Percentiles rank a stretch among this genome's conserved stretches.
These are phyloP conservation scores for Gisinianus flammeolus DNA, from an alignment of 2,888 invertebrate species.

Conservation along the genomic window DNA sequence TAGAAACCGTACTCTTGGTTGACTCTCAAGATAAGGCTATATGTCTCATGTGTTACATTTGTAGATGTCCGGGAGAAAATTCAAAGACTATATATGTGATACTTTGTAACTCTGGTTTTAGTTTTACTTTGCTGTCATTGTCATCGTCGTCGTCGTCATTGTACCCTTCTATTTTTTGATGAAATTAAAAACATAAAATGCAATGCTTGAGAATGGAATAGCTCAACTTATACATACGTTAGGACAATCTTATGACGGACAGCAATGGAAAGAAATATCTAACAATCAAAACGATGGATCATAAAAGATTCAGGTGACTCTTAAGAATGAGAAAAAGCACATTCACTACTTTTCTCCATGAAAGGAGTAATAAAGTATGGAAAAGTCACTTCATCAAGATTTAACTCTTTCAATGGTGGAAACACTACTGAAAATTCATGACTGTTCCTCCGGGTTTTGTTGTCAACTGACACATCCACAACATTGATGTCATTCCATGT, in stretches of 20 bases:
- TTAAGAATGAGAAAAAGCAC: constrained; percentile 26
- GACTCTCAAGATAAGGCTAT: background rate
- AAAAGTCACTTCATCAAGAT: constrained; percentile 21
- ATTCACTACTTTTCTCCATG: background rate
- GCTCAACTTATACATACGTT: too few relatives aligned
- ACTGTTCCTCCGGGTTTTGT: background rate
- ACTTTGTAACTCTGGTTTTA: background rate
- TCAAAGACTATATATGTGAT: too few relatives aligned
- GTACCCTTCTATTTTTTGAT: background rate
- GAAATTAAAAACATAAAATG: constrained; percentile 14
- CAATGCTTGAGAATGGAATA: too few relatives aligned
- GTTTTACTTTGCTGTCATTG: too few relatives aligned
- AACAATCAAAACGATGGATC: constrained; percentile 36
- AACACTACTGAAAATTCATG: constrained; percentile 7
- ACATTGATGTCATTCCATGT: too few relatives aligned
- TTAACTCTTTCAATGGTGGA: constrained; percentile 5
- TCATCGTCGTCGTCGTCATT: background rate
- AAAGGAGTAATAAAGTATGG: constrained; percentile 3
- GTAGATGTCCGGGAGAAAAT: too few relatives aligned
- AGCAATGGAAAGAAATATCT: background rate
- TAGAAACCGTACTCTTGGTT: constrained; percentile 5
- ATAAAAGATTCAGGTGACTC: constrained; percentile 31
- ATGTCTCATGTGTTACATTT: too few relatives aligned
- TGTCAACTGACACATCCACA: too few relatives aligned
- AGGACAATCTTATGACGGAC: too few relatives aligned